Evolutionary conservation across 2,888 invertebrate species (phyloP).

Genomic region (Drosophila paucipuncta): DNA sequence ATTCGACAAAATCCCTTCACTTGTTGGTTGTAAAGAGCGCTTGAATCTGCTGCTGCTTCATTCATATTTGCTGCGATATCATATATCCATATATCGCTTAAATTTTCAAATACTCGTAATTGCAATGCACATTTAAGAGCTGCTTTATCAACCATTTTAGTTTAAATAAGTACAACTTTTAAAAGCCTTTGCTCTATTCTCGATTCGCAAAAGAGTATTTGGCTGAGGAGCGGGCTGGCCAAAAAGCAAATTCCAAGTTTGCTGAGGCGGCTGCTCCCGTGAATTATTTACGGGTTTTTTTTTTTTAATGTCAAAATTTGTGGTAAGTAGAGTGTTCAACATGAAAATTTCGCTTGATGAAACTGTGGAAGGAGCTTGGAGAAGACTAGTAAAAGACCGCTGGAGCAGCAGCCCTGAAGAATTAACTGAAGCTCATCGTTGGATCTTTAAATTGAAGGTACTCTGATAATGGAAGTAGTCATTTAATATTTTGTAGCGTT

Average conservation of each 20-base stretch:
- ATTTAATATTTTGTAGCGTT: slow-evolving; percentile 14
- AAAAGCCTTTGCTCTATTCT: slow-evolving; percentile 56
- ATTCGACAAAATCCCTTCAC: slow-evolving; percentile 9
- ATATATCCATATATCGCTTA: slow-evolving; percentile 6
- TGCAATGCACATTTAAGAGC: slow-evolving; percentile 56
- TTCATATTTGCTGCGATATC: slow-evolving; percentile 1
- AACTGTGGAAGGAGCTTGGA: not conserved
- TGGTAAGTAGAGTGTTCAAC: slow-evolving; percentile 68
- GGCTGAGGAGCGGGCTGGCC: slow-evolving; percentile 48
- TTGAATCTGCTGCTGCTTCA: slow-evolving; percentile 54
- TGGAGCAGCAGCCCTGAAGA: not conserved
- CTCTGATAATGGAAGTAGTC: slow-evolving; percentile 38
- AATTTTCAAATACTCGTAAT: slow-evolving; percentile 11
- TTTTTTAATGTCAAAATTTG: slow-evolving; percentile 5
- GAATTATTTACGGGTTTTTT: slow-evolving; percentile 11
- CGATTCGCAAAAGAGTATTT: slow-evolving; percentile 58
- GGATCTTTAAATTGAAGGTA: slow-evolving; percentile 31
- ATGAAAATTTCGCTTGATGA: not conserved
- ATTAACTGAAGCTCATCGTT: not conserved
- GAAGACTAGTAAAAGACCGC: not conserved
- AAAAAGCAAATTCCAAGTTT: slow-evolving; percentile 19
- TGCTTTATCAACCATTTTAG: slow-evolving; percentile 41
- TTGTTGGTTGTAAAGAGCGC: slow-evolving; percentile 40
- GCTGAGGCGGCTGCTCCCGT: slow-evolving; percentile 51
- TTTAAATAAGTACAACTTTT: slow-evolving; percentile 28